Conservation (phyloP, 2,797 vertebrate genomes). For the Chiroxiphia lanceolata region DNA sequence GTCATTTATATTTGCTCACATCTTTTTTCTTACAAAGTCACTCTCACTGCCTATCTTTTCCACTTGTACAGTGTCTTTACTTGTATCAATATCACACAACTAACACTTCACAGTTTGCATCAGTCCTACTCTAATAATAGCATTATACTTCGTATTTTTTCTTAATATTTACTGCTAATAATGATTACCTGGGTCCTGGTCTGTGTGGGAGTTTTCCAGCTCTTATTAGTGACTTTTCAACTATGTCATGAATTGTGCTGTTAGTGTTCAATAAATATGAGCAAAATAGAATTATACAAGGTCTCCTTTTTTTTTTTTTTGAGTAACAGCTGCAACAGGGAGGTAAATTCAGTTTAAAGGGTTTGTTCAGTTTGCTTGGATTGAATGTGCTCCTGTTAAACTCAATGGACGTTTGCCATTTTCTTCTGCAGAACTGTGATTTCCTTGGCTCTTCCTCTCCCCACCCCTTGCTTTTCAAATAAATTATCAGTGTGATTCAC, state of each 20-base stretch:
- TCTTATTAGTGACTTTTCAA: constrained; percentile 18
- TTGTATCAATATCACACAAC: not conserved
- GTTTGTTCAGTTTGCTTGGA: not conserved
- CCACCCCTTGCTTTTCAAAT: not conserved
- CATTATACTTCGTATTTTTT: not conserved
- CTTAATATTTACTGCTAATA: constrained; percentile 10
- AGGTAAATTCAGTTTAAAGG: constrained; percentile 2
- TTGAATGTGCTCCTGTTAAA: not conserved
- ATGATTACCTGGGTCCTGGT: not conserved
- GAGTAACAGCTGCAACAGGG: not conserved
- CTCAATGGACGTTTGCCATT: not conserved
- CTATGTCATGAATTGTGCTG: not conserved
- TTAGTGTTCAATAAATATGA: not conserved
- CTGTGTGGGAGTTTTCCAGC: not conserved
- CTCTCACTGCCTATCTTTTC: not conserved
- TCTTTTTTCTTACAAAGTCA: not conserved
- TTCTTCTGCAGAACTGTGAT: not conserved
- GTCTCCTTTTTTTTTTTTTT: not conserved
- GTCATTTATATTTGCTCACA: not conserved
- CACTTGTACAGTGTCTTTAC: not conserved
- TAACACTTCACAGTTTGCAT: not conserved
- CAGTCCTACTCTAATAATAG: not conserved
- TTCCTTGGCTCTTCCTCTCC: not conserved
- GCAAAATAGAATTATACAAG: not conserved
- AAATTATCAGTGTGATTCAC: constrained; percentile 9